Base-by-base conservation (phyloP, 2,797 vertebrate species). In the Phaenicophaeus curvirostris region DNA sequence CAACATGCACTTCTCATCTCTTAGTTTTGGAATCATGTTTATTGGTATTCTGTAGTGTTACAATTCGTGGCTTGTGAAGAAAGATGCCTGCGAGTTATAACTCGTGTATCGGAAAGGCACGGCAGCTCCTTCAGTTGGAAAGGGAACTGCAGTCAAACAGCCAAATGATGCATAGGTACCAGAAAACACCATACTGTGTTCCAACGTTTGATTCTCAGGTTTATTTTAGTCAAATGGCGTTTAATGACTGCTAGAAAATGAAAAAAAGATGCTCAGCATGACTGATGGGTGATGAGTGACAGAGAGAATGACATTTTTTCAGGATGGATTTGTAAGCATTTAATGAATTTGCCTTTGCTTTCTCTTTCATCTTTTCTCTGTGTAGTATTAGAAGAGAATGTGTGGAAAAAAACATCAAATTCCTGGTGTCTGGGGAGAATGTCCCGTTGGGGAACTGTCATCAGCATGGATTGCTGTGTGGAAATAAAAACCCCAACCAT, bases 171-270 rank as follows among this genome's bases (percentile, higher is more conserved):
- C 46, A 53, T 24, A 57, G 46, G 24, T 68, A 68, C 30, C 33
- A 76, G 80, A 59, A 87, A 35, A 13, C 66, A 55, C 27, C 23
- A 31, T 25, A 31, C 63, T 76, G 23, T 39, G 16, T 57, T 54
- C 77, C 84, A 91, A 18, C 58, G 44, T 86, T 87, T 41, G 17
- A 77, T 89, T 92, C 39, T n/a, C 81, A 63, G 27, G 20, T 78
- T 93, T 90, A 37, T 80, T 95, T 91, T 72, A 80, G 59, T 90
- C 62, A 80, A 72, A 69, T 61, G 28, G 57, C 78, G 15, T 74
- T 96, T 85, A 46, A 90, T 84, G 91, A 92, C 69, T 94, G 46
- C 39, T 82, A 48, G 9, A 87, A 94, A 90, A 87, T 69, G 62
- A 63, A 69, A 90, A 90, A 74, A 74, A 90, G 21, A 27, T 66